These are phyloP conservation scores for Sinocyclocheilus grahami DNA, from an alignment of 2,113 vertebrate species.

Conservation along the genomic window DNA sequence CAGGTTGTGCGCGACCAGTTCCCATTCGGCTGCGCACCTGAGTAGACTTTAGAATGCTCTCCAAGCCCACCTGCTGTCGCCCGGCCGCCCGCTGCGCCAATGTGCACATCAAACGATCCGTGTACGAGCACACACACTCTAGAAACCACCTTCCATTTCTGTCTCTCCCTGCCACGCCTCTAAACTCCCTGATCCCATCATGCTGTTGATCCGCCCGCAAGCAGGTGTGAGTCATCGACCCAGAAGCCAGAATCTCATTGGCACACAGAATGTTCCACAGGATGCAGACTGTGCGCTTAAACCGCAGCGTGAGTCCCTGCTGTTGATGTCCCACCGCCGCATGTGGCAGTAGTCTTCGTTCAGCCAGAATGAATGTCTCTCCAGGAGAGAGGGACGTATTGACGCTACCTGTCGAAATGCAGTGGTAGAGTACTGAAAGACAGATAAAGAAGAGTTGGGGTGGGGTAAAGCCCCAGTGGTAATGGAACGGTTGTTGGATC, in stretches of 20 bases:
- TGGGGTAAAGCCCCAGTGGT: neutral
- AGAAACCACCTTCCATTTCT: constrained; percentile 18
- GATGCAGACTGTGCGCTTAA: constrained; percentile 13
- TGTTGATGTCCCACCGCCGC: neutral
- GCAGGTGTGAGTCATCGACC: constrained; percentile 35
- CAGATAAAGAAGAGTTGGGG: neutral
- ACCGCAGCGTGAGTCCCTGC: constrained; percentile 31
- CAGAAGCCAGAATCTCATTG: constrained; percentile 6
- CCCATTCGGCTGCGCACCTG: constrained; percentile 53
- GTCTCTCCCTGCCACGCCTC: constrained; percentile 9
- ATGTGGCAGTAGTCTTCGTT: neutral
- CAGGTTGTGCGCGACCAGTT: constrained; percentile 58
- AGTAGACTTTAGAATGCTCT: constrained; percentile 66
- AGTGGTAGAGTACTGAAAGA: neutral
- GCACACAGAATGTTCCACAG: constrained; percentile 24
- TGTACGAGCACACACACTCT: neutral
- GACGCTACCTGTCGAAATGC: constrained; percentile 9
- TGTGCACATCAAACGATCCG: constrained; percentile 69
- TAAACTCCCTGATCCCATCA: constrained; percentile 29
- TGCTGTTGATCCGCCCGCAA: neutral
- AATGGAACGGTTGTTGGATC: neutral
- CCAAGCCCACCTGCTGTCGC: constrained; percentile 70
- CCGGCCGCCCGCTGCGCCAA: constrained; percentile 62
- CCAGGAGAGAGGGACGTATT: neutral
- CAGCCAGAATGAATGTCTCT: constrained; percentile 18